Conservation (phyloP, 1,140 invertebrate genomes). For the Coptotermes formosanus region DNA sequence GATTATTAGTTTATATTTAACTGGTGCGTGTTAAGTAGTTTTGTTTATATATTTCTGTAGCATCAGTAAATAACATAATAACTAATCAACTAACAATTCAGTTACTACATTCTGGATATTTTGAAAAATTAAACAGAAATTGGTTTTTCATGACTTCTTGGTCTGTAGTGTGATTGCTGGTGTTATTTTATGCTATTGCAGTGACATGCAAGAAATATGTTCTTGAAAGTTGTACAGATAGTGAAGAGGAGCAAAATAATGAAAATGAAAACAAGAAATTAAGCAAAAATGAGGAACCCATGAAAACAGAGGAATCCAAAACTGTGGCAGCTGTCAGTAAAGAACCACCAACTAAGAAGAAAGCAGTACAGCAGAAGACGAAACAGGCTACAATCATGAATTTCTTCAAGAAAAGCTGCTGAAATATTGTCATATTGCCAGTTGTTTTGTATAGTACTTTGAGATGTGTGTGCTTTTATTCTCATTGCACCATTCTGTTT, state of each 20-base stretch:
- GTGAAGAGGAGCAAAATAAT: constrained; percentile 39
- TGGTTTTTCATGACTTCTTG: too few species aligned
- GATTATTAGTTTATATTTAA: too few species aligned
- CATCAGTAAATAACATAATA: too few species aligned
- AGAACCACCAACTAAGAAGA: constrained; percentile 36
- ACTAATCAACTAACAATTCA: too few species aligned
- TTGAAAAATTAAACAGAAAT: too few species aligned
- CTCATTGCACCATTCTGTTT: too few species aligned
- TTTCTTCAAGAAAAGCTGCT: constrained; percentile 44
- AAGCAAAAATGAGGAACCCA: constrained; percentile 30
- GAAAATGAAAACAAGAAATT: constrained; percentile 29
- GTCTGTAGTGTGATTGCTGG: too few species aligned
- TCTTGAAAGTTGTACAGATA: constrained; percentile 45
- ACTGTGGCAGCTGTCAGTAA: constrained; percentile 29
- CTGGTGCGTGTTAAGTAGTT: too few species aligned
- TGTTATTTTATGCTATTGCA: background rate
- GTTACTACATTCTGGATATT: too few species aligned
- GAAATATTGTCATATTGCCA: background rate
- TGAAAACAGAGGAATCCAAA: constrained; percentile 23
- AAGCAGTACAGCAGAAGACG: constrained; percentile 29
- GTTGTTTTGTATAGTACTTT: too few species aligned
- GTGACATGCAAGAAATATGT: constrained; percentile 46
- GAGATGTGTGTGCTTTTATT: too few species aligned
- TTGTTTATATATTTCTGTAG: too few species aligned
- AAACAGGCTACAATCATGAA: constrained; percentile 42